Conservation (phyloP, 2,888 invertebrate genomes). For the Eucera pruinosa region DNA sequence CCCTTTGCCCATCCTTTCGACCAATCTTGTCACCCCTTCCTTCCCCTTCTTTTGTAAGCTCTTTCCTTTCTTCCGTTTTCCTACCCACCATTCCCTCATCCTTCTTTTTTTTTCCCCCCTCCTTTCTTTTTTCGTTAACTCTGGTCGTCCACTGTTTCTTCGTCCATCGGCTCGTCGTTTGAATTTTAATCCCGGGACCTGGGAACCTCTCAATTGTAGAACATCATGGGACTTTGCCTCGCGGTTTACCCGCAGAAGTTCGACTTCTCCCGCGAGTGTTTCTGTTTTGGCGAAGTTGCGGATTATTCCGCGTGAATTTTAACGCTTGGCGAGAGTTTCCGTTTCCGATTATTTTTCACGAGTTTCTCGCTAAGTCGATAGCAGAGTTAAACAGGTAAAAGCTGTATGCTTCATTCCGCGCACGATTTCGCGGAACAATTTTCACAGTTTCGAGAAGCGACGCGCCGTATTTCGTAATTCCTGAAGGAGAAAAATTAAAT, state of each 20-base stretch:
- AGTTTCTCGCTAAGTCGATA: neutral
- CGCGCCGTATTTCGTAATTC: conserved; percentile 29
- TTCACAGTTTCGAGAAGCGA: conserved; percentile 1
- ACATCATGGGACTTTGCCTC: conserved; percentile 7
- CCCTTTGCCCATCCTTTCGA: conserved; percentile 25
- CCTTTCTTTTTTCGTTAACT: neutral
- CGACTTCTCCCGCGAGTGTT: neutral
- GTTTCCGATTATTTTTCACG: neutral
- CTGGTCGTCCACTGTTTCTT: conserved; percentile 3
- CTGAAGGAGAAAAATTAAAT: conserved; percentile 47
- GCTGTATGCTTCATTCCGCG: neutral
- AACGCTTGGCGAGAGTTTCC: neutral
- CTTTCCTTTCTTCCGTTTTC: too few species aligned
- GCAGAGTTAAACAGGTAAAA: neutral
- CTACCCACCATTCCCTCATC: too few species aligned
- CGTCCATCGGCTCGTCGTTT: conserved; percentile 33
- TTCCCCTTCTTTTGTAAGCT: conserved; percentile 1
- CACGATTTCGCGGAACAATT: neutral
- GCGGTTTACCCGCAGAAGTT: conserved; percentile 3
- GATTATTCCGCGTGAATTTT: conserved; percentile 10
- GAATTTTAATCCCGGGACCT: conserved; percentile 58
- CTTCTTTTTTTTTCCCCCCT: too few species aligned
- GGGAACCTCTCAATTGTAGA: conserved; percentile 28
- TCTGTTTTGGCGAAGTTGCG: neutral
- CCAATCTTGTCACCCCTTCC: conserved; percentile 51